Evolutionary conservation across 2,113 vertebrate genomes (phyloP), one percentile per base, ranked within the genome.

Genomic region (Bos indicus): DNA sequence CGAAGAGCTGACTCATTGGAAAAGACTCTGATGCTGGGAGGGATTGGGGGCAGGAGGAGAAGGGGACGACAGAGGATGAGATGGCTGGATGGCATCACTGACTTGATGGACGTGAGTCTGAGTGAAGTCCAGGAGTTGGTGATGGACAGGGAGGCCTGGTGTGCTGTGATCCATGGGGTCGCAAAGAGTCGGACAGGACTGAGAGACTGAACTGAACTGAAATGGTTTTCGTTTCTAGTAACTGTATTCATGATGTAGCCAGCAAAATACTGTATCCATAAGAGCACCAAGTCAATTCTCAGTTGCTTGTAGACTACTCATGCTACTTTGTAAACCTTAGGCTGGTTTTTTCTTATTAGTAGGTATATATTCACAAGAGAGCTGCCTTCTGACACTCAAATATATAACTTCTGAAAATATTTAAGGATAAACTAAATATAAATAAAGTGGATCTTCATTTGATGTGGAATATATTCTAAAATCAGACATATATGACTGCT

Each of bases 371-470:
- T 52, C 64, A 77, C 17, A 96, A 95, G 77, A 95, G 6, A 80
- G 21, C 43, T 78, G 15, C 12, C 28, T 90, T 84, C 3, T 84
- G 51, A n/a, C 25, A 59, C 3, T 43, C 8, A 77, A 78, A 85
- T 91, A 95, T 30, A 25, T 89, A 85, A 81, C 33, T 88, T 88
- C 46, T 77, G 21, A 90, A 93, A 92, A 88, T 95, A 92, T 78
- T 52, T 94, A 84, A 86, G 7, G 64, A 92, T 94, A 92, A 74
- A 59, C 17, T 8, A 77, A 92, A 57, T 46, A 94, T 51, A 94
- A 95, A 54, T 71, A 84, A 83, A 87, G 14, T 52, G 11, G 21
- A 85, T 15, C 3, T 86, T 17, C 28, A 52, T 43, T 81, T 71
- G 25, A 82, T 91, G 88, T 36, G 23, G 95, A 88, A 88, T 88